Percentiles rank a stretch among this genome's conserved stretches.
Conservation (phyloP, 1,140 invertebrate genomes). For the Antheraea mylitta region DNA sequence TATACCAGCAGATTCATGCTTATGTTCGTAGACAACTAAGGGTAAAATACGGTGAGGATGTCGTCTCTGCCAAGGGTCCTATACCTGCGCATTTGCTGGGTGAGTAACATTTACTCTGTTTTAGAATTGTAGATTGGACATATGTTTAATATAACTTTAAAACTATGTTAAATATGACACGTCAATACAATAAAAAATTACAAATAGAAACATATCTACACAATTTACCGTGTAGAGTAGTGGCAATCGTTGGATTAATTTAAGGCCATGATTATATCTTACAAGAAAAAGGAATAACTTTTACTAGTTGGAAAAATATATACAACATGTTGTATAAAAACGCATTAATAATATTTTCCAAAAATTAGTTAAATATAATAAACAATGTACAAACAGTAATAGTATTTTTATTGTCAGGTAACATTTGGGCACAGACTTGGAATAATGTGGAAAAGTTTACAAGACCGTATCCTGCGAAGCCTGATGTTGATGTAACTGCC, state of each 20-base stretch:
- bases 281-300: no score
- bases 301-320: no score
- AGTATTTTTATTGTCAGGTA: conserved; percentile 80
- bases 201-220: no score
- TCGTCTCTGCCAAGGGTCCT: conserved; percentile 85
- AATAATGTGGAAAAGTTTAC: conserved; percentile 84
- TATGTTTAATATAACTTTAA: no score
- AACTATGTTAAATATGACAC: no score
- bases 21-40: conserved; percentile 89
- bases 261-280: no score
- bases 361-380: background rate
- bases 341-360: no score
- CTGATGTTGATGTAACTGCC: conserved; percentile 85
- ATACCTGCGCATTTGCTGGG: conserved; percentile 94
- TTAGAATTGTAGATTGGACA: no score
- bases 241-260: no score
- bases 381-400: background rate
- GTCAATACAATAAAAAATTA: background rate
- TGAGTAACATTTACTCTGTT: conserved; percentile 52
- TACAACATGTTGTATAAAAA: no score
- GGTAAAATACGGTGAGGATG: conserved; percentile 84
- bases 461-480: conserved; percentile 86
- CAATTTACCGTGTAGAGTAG: no score
- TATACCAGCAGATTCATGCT: conserved; percentile 92
- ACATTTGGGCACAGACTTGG: conserved; percentile 97